These are phyloP conservation scores for Lacanobia oleracea DNA, from an alignment of 2,888 invertebrate genomes.

Conservation along the genomic window DNA sequence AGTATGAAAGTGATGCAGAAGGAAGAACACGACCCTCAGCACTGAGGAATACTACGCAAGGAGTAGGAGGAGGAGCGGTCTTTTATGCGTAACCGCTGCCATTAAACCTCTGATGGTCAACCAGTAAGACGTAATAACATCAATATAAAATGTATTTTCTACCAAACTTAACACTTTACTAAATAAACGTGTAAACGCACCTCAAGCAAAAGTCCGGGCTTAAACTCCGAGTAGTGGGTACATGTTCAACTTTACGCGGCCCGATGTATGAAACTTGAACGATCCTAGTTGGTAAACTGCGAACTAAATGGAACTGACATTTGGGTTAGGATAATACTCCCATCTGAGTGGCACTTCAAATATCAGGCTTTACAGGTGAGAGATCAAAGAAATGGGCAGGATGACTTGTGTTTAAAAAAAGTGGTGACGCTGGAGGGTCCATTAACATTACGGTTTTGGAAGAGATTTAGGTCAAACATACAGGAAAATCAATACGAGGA, in stretches of 20 bases:
- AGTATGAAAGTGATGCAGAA: no score
- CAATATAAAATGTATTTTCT: no score
- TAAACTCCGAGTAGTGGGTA: constrained; percentile 66
- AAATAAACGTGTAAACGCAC: constrained; percentile 29
- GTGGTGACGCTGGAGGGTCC: no score
- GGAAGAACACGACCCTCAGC: no score
- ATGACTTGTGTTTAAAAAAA: not conserved
- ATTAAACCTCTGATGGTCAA: no score
- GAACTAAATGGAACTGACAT: constrained; percentile 75
- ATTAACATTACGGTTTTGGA: no score
- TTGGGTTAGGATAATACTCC: constrained; percentile 57
- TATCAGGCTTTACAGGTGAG: constrained; percentile 33
- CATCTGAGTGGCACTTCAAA: constrained; percentile 24
- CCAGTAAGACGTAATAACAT: no score
- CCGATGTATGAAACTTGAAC: constrained; percentile 77
- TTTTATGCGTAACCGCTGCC: no score
- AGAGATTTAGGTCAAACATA: no score
- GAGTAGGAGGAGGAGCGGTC: no score
- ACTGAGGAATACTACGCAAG: no score
- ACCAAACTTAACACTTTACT: not conserved
- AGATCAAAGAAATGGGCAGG: not conserved
- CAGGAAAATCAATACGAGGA: no score
- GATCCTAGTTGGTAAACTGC: constrained; percentile 69
- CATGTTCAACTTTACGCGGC: constrained; percentile 71
- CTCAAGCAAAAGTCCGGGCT: constrained; percentile 61